A percentile compares a stretch with the other conserved stretches of the same genome.
phyloP scores from a whole-genome alignment of 1,140 invertebrate species.

The Pseudobourletiella spinata region DNA sequence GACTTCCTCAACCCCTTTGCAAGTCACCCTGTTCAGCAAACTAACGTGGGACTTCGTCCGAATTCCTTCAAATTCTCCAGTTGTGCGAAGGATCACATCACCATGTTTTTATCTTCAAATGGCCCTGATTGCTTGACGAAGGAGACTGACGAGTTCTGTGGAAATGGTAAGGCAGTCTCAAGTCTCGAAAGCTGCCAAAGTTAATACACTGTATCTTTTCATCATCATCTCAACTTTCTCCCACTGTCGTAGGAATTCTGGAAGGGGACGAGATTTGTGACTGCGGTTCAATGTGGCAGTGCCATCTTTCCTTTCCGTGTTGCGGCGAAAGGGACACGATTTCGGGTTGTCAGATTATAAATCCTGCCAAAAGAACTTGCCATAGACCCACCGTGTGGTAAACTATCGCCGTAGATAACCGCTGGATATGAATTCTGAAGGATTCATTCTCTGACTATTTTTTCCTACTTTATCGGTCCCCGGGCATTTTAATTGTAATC shows the following conservation, averaged over 20 bases:
- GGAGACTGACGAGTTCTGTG: slow-evolving; percentile 4
- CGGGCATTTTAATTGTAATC: too few species aligned
- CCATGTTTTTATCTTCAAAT: slow-evolving; percentile 7
- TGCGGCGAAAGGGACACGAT: slow-evolving; percentile 2
- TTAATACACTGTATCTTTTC: neutral
- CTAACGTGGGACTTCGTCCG: slow-evolving; percentile 7
- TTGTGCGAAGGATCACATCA: slow-evolving; percentile 10
- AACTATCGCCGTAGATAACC: too few species aligned
- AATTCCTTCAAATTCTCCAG: slow-evolving; percentile 5
- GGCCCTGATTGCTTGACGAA: neutral
- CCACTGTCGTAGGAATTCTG: neutral
- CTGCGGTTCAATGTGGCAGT: slow-evolving; percentile 13
- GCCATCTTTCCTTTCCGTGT: neutral
- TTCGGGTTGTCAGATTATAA: neutral
- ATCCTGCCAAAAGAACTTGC: neutral
- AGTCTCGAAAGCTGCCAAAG: neutral
- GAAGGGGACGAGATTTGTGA: slow-evolving; percentile 8
- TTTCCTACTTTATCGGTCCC: too few species aligned
- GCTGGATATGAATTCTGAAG: too few species aligned
- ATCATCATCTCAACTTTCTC: neutral
- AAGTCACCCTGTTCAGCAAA: slow-evolving; percentile 2
- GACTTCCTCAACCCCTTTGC: slow-evolving; percentile 11
- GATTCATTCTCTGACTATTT: too few species aligned
- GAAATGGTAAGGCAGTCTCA: slow-evolving; percentile 15
- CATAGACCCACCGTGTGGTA: neutral